phyloP scores from a whole-genome alignment of 2,113 vertebrate species.

The Heteronetta atricapilla region DNA sequence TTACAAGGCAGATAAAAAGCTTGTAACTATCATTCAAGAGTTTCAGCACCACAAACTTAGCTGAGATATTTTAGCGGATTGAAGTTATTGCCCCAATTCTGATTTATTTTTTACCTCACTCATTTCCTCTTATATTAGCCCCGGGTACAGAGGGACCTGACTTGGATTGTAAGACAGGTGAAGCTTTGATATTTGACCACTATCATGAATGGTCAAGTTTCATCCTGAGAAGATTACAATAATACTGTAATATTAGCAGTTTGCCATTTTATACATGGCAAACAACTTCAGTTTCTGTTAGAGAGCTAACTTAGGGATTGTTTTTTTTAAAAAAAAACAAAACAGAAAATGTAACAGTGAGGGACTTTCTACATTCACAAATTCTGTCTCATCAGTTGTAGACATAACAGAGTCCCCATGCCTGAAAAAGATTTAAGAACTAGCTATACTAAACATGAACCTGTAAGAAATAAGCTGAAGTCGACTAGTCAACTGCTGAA shows the following conservation, averaged over 20 bases:
- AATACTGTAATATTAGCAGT: background rate
- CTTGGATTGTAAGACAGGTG: background rate
- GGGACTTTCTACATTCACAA: background rate
- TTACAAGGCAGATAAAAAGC: slow-evolving; percentile 6
- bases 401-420: background rate
- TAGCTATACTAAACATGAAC: background rate
- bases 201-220: background rate
- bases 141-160: background rate
- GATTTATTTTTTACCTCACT: background rate
- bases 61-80: background rate
- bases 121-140: background rate
- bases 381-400: background rate
- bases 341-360: background rate
- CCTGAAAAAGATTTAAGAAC: background rate
- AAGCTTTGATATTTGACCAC: background rate
- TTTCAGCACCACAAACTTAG: slow-evolving; percentile 44
- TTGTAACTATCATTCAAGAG: slow-evolving; percentile 20
- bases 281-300: background rate
- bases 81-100: slow-evolving; percentile 18
- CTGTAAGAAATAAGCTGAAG: background rate
- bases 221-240: background rate
- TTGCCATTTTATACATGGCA: background rate
- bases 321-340: no score
- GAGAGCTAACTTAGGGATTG: background rate
- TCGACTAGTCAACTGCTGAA: background rate